Conservation (phyloP, 2,113 vertebrate species). For the Pseudopipra pipra region DNA sequence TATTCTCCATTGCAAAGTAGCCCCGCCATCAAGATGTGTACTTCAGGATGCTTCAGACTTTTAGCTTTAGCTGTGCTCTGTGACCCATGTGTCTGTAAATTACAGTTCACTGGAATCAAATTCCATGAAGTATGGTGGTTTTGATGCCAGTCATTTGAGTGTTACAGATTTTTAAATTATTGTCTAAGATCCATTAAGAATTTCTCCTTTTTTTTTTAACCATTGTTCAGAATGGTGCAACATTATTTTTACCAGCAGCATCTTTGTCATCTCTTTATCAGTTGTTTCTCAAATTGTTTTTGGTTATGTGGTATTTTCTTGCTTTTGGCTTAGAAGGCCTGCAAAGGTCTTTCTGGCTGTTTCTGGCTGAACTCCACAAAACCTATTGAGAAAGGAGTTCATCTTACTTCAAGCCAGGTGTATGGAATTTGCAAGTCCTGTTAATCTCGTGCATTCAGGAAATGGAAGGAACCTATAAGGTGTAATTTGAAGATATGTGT, state of each 20-base stretch:
- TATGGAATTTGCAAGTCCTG: neutral
- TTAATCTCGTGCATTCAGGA: neutral
- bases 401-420: neutral
- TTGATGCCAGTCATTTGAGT: neutral
- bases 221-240: neutral
- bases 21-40: neutral
- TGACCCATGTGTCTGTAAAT: neutral
- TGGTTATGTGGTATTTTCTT: neutral
- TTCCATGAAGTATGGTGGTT: neutral
- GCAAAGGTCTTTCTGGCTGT: neutral
- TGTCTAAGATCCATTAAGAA: neutral
- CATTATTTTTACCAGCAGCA: neutral
- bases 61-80: neutral
- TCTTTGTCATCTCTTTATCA: neutral
- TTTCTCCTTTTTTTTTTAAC: neutral
- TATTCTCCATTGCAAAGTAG: neutral
- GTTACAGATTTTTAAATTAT: neutral
- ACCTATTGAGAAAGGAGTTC: neutral
- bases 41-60: neutral
- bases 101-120: neutral
- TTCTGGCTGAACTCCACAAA: neutral
- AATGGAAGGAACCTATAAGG: neutral
- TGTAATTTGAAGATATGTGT: neutral
- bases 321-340: neutral
- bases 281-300: neutral